Evolutionary conservation across 2,888 invertebrate species (phyloP), one percentile per base, ranked within the genome.

Genomic region (Nysson spinosus): DNA sequence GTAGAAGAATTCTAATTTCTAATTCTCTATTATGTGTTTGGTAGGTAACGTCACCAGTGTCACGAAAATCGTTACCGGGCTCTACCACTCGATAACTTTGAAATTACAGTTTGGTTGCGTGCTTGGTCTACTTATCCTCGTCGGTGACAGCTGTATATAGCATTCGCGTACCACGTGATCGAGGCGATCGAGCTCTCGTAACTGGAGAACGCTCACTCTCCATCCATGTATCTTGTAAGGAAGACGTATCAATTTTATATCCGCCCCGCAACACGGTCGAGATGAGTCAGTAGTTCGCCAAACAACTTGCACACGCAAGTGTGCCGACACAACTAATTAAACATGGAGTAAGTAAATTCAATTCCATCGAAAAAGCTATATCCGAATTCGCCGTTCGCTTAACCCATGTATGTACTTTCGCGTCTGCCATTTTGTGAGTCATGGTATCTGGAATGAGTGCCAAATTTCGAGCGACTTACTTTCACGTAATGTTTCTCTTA

Each of bases 251-350:
- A 88, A 88, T 87, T 88, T 88, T 88, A 85, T 87, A 84, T 86
- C 82, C 87, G 88, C 87, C 88, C 87, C 86, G 87, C 87, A 82
- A 58, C 62, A 70, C 90, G 89, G 88, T 90, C 90, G 91, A 89
- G 90, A 94, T 94, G 93, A 92, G 90, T 91, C 90, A 91, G 90
- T 95, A 94, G 92, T 91, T 88, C 87, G 83, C 50, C 85, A 88
- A 88, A 88, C 85, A 88, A 83, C 89, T 90, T 89, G 92, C 92
- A 92, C 92, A 92, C 92, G 91, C 89, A 88, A 89, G 93, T 93
- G 93, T 93, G 93, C 93, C 90, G 69, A 88, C 87, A 89, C 88
- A 89, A 88, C 88, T 88, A 88, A 89, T 85, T 87, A 85, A 89
- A 87, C 84, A 93, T 93, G 93, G 88, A 90, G 93, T 93, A 89